Evolutionary conservation across 2,888 invertebrate genomes (phyloP), one percentile per base, ranked within the genome.

Genomic region (Branchinecta sandiegonensis): DNA sequence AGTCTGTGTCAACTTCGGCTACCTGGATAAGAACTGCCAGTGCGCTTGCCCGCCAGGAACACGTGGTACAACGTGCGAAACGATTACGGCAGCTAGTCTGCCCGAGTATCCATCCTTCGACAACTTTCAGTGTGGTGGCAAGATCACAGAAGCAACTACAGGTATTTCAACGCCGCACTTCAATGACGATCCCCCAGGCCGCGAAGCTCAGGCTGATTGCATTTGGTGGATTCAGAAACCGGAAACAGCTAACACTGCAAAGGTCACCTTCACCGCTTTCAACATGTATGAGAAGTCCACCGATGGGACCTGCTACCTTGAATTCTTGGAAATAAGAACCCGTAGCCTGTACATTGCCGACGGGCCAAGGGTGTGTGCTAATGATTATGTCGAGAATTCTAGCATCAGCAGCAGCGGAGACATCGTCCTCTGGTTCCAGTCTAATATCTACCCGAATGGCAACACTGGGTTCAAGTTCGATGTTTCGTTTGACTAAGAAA

Each of bases 371-470:
- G 23, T 17, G 63, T 56, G 63, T 56, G 63, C 63, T 9, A 56
- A 1, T 10, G 63, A 56, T 10, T 56, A 56, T 56, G 14, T n/a
- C n/a, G 14, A n/a, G 23, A 23, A 56, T 9, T 10, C 9, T 1
- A 23, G n/a, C 1, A 56, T 56, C n/a, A 10, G 10, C n/a, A 56
- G 63, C 63, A 56, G 14, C 11, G 63, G 63, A 56, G 63, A 56
- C 63, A 56, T 56, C 23, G 63, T 56, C 23, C 63, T 56, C 23
- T 56, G 63, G 63, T 56, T 56, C 63, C 63, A 56, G n/a, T 56
- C 63, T 2, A 8, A 10, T 56, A 23, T 56, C 9, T 56, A 56
- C 11, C n/a, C 14, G 10, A 10, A 10, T 1, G 63, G 63, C 9
- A 56, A 10, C 9, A 56, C 63, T 56, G 63, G 63, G n/a, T 56